phyloP scores from a whole-genome alignment of 1,140 invertebrate genomes.

The Drosophila ananassae region DNA sequence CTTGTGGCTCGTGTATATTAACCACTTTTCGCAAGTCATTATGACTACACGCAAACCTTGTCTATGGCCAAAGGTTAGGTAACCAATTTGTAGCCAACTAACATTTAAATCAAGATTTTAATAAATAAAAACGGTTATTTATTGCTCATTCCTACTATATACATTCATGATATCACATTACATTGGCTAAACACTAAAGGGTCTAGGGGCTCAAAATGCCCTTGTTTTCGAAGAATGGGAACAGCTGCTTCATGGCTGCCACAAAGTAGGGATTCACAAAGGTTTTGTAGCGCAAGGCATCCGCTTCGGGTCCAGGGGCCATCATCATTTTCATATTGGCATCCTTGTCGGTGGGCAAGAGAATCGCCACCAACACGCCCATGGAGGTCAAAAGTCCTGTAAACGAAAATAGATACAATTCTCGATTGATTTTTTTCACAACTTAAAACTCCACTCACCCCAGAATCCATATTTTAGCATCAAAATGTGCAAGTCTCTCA shows the following conservation, averaged over 20 bases:
- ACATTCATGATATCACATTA: constrained; percentile 48
- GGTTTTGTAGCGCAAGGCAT: constrained; percentile 42
- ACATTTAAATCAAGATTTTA: not conserved
- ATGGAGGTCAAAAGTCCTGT: constrained; percentile 43
- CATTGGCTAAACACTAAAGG: constrained; percentile 6
- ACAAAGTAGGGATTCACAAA: constrained; percentile 49
- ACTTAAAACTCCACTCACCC: constrained; percentile 34
- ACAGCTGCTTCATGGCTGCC: constrained; percentile 50
- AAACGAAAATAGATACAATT: not conserved
- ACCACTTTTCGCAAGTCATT: constrained; percentile 23
- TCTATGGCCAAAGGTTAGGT: not conserved
- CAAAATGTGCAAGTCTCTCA: constrained; percentile 55
- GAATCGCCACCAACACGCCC: constrained; percentile 33
- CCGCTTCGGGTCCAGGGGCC: constrained; percentile 53
- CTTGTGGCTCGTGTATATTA: not conserved
- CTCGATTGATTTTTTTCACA: not conserved
- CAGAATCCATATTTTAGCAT: constrained; percentile 65
- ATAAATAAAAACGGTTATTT: constrained; percentile 21
- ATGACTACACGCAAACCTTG: constrained; percentile 9
- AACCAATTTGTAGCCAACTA: not conserved
- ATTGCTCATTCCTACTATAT: constrained; percentile 26
- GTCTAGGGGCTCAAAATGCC: constrained; percentile 22
- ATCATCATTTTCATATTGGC: constrained; percentile 57
- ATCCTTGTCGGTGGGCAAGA: constrained; percentile 60
- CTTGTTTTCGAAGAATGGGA: constrained; percentile 58